A percentile compares a stretch with the other conserved stretches of the same genome.
phyloP scores from a whole-genome alignment of 2,797 vertebrate species.

The Tenualosa ilisha region DNA sequence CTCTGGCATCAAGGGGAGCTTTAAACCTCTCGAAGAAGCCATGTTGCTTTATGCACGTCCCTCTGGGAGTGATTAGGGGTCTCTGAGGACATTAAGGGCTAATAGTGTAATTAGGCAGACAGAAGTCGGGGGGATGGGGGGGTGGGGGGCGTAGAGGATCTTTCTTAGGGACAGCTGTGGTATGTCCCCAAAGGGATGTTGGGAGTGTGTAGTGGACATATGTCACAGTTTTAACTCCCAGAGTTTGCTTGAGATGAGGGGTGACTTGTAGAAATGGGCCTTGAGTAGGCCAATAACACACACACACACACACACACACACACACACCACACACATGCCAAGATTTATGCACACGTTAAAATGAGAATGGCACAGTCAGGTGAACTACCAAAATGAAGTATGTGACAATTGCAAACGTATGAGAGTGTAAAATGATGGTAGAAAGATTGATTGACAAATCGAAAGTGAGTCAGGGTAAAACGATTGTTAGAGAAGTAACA shows the following conservation, averaged over 20 bases:
- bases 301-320: constrained; percentile 2
- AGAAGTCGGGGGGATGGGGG: not conserved
- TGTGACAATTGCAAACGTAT: not conserved
- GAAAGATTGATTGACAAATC: not conserved
- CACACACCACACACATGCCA: not conserved
- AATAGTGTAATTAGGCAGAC: not conserved
- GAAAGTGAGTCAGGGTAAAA: not conserved
- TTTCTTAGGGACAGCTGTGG: not conserved
- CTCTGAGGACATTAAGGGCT: not conserved
- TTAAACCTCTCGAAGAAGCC: not conserved
- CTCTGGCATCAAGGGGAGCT: not conserved
- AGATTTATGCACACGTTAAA: not conserved
- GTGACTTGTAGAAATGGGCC: not conserved
- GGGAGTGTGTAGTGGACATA: not conserved
- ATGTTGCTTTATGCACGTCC: not conserved
- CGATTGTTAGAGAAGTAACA: not conserved
- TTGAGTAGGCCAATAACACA: not conserved
- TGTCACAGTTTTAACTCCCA: not conserved
- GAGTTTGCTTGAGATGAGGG: not conserved
- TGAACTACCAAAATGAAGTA: not conserved
- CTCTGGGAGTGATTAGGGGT: not conserved
- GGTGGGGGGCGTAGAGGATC: not conserved
- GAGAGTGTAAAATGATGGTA: not conserved
- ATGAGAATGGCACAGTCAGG: not conserved
- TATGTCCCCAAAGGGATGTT: not conserved